phyloP scores from a whole-genome alignment of 2,888 invertebrate species.

The Chloromyia formosa region DNA sequence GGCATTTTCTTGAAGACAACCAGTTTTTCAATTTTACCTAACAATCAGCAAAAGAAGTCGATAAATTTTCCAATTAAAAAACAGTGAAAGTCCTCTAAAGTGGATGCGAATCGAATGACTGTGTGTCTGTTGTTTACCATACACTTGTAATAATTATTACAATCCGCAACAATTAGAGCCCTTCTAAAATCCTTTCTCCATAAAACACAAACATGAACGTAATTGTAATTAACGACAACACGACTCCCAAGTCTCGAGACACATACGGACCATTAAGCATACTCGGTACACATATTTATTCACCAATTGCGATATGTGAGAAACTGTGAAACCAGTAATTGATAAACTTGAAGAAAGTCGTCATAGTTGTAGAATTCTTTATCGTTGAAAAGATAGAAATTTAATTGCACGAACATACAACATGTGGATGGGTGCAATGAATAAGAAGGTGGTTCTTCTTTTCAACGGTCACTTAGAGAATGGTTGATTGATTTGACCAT shows the following conservation, averaged over 20 bases:
- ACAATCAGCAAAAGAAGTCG: constrained; percentile 41
- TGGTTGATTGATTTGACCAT: no score
- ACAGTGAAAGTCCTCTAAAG: constrained; percentile 43
- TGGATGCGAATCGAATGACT: constrained; percentile 30
- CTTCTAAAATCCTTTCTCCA: constrained; percentile 44
- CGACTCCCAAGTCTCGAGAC: not conserved
- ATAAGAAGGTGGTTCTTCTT: constrained; percentile 9
- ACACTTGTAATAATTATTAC: constrained; percentile 34
- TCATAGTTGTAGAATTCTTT: constrained; percentile 32
- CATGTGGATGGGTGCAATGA: constrained; percentile 11
- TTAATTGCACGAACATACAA: constrained; percentile 23
- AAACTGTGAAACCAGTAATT: constrained; percentile 19
- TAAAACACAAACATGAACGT: constrained; percentile 23
- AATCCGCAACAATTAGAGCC: constrained; percentile 42
- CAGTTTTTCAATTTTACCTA: constrained; percentile 19
- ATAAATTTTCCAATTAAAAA: constrained; percentile 44
- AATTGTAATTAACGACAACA: constrained; percentile 38
- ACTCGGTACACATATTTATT: not conserved
- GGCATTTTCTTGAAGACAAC: constrained; percentile 36
- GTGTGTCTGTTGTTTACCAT: constrained; percentile 25
- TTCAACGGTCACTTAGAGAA: not conserved
- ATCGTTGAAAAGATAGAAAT: constrained; percentile 31
- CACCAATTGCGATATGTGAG: constrained; percentile 17
- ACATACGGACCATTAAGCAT: constrained; percentile 18
- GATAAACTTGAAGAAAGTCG: constrained; percentile 37